Base-by-base conservation (phyloP, 2,113 vertebrate genomes). In the Thalassoma bifasciatum region DNA sequence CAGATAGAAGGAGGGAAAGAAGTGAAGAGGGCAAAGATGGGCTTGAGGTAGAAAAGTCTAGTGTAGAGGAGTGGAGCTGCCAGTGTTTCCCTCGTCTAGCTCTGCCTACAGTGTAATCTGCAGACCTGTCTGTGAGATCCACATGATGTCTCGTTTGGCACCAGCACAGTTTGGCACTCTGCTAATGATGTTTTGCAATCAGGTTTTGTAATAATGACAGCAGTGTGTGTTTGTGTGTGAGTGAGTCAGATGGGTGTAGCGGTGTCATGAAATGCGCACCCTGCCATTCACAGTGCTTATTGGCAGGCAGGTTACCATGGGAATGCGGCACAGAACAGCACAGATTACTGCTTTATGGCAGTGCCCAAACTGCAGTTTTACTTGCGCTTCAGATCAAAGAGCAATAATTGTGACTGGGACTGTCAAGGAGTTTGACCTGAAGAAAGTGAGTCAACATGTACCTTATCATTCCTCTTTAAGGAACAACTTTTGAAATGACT, bases 201-300 rank as follows among this genome's bases (percentile, higher is more conserved):
- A 72, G 76, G 74, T 84, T 84, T 83, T 81, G 73, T 83, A 69
- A 73, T 74, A 83, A 85, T 86, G 85, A 83, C 86, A 81, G 82
- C 71, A 14, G 37, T 85, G 77, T 77, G 68, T 85, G 81, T 84
- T 70, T 84, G 71, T 75, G 51, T 83, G 68, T 60, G 65, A 68
- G 82, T 89, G 88, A 92, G 83, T 92, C 90, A 87, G 77, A 89
- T 59, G 87, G 90, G 86, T 79, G 86, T 84, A 89, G 61, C 66
- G 66, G 62, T 82, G 83, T 80, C 74, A 75, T 80, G 82, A 82
- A 84, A 83, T 86, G 71, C 84, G 37, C 88, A 83, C 84, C 81
- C 84, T 91, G 66, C 79, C 71, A 89, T 86, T 88, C 75, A 74
- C 86, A 75, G 82, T 66, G 64, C 51, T 85, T 63, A 64, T 10